These are phyloP conservation scores for Brachyistius frenatus DNA, from an alignment of 2,113 vertebrate species.

Conservation along the genomic window DNA sequence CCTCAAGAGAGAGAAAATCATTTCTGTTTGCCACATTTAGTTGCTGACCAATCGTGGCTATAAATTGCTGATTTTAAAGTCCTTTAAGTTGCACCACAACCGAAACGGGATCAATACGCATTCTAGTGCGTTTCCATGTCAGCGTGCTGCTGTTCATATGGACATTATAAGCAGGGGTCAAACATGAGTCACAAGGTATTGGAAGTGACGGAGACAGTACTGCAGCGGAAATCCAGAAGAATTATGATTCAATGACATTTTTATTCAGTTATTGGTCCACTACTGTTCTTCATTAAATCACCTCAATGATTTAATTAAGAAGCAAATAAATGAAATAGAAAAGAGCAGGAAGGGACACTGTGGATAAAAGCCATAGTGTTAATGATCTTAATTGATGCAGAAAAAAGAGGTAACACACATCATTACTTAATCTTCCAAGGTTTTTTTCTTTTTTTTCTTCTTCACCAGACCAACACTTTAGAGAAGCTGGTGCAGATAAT, in stretches of 20 bases:
- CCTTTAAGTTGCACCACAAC: background rate
- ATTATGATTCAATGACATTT: constrained; percentile 30
- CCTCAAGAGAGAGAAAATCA: constrained; percentile 39
- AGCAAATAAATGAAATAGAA: constrained; percentile 26
- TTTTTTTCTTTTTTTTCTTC: background rate
- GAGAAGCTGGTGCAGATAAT: constrained; percentile 2
- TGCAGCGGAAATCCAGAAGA: constrained; percentile 21
- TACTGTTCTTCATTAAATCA: constrained; percentile 47
- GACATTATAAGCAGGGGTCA: constrained; percentile 23
- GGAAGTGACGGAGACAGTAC: background rate
- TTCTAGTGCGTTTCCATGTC: background rate
- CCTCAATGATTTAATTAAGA: constrained; percentile 40
- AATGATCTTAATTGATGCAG: constrained; percentile 34
- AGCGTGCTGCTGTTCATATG: background rate
- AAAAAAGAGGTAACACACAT: constrained; percentile 2
- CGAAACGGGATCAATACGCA: constrained; percentile 33
- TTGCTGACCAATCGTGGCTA: constrained; percentile 39
- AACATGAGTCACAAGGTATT: constrained; percentile 13
- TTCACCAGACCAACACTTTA: background rate
- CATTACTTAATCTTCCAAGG: background rate
- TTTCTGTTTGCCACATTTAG: constrained; percentile 51
- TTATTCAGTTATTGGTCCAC: constrained; percentile 35
- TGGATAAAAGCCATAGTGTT: constrained; percentile 4
- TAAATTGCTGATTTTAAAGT: constrained; percentile 43
- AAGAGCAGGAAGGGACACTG: constrained; percentile 9